Evolutionary conservation across 2,113 vertebrate species (phyloP).

Genomic region (Cynopterus brachyotis): DNA sequence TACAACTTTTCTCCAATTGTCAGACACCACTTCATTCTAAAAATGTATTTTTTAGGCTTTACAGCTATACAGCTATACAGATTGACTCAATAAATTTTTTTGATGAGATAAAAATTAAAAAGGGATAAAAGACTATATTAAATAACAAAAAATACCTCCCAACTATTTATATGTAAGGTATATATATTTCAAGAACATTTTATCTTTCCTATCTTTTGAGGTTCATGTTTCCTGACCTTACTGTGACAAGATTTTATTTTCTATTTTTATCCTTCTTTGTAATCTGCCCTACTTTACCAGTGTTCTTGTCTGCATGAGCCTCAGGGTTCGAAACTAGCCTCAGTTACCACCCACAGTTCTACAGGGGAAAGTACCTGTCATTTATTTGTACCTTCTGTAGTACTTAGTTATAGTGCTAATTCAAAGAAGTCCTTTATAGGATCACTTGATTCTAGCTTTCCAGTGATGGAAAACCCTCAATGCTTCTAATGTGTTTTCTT

Average conservation of each 20-base stretch:
- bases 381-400: neutral
- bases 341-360: neutral
- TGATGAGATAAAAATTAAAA: neutral
- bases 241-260: constrained; percentile 45
- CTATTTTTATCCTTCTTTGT: constrained; percentile 63
- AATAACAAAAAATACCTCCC: neutral
- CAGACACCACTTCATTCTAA: neutral
- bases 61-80: no score
- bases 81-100: neutral
- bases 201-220: constrained; percentile 29
- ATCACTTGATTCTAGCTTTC: neutral
- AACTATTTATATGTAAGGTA: neutral
- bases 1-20: neutral
- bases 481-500: neutral
- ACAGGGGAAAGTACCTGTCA: neutral
- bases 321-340: neutral
- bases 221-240: constrained; percentile 35
- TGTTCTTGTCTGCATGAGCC: neutral
- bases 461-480: neutral
- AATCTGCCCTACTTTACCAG: constrained; percentile 43
- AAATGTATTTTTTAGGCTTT: neutral
- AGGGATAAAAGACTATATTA: neutral
- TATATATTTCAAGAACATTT: neutral
- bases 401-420: neutral
- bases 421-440: neutral